Percentiles rank a stretch among this genome's conserved stretches.
Conservation (phyloP, 2,888 invertebrate genomes). For the Pandemis cinnamomeana region DNA sequence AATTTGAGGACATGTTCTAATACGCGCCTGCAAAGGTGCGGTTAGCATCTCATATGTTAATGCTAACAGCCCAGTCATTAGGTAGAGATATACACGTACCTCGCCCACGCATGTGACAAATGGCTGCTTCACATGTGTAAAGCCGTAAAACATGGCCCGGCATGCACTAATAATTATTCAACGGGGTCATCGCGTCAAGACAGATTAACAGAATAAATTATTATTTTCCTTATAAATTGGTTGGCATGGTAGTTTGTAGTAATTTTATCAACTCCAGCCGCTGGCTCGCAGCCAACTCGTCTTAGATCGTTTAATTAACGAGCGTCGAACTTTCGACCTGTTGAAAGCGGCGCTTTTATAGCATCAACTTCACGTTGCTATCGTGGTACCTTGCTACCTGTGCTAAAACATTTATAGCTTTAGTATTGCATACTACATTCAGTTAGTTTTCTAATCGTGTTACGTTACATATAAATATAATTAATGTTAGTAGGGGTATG, state of each 20-base stretch:
- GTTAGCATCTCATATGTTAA: constrained; percentile 60
- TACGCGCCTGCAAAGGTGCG: constrained; percentile 54
- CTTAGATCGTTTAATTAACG: constrained; percentile 83
- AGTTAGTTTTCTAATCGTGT: background rate
- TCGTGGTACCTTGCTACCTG: constrained; percentile 50
- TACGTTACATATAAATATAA: background rate
- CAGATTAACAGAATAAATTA: constrained; percentile 60
- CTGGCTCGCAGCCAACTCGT: constrained; percentile 74
- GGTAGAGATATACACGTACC: constrained; percentile 46
- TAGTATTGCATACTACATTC: constrained; percentile 49
- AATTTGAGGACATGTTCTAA: constrained; percentile 66
- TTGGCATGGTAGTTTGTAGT: constrained; percentile 64
- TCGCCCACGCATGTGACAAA: constrained; percentile 65
- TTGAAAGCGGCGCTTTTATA: constrained; percentile 78
- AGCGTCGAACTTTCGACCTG: constrained; percentile 82
- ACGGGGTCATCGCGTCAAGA: constrained; percentile 54
- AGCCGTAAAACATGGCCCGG: constrained; percentile 47
- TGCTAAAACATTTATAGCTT: constrained; percentile 61
- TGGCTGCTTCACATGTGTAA: constrained; percentile 50
- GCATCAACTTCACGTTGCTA: constrained; percentile 67
- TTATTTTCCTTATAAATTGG: constrained; percentile 60
- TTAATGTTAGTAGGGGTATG: constrained; percentile 17
- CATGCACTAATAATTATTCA: constrained; percentile 48
- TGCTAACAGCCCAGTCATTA: constrained; percentile 59
- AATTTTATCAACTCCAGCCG: constrained; percentile 76